Percentiles rank a stretch among this genome's conserved stretches.
These are phyloP conservation scores for Homalodisca vitripennis DNA, from an alignment of 1,140 invertebrate genomes.

Conservation along the genomic window DNA sequence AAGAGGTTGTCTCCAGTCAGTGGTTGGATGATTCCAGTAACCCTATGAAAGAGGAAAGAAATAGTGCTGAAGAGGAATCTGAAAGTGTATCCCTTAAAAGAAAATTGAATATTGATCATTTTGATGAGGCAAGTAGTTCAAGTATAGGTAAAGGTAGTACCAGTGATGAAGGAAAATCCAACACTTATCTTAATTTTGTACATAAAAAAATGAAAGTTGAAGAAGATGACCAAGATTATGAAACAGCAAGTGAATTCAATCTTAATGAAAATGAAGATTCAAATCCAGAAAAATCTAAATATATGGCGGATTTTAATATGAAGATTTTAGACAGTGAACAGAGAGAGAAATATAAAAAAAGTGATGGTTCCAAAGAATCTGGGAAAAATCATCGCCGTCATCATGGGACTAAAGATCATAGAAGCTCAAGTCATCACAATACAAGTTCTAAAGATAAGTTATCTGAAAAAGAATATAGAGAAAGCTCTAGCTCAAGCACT, in stretches of 20 bases:
- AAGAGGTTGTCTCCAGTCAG: conserved; percentile 29
- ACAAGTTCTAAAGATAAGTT: not conserved
- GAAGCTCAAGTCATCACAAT: conserved; percentile 5
- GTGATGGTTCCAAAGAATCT: conserved; percentile 13
- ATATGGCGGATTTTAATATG: not conserved
- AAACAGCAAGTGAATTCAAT: not conserved
- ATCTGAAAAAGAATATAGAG: not conserved
- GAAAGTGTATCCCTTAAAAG: conserved; percentile 46
- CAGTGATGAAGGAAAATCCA: conserved; percentile 17
- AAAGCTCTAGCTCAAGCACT: not conserved
- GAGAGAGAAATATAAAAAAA: conserved; percentile 41
- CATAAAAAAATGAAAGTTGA: conserved; percentile 38
- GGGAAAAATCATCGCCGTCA: conserved; percentile 8
- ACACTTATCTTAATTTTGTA: conserved; percentile 4
- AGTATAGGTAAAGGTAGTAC: conserved; percentile 31
- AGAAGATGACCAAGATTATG: conserved; percentile 34
- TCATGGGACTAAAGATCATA: not conserved
- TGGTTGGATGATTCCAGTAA: conserved; percentile 34
- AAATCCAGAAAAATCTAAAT: not conserved
- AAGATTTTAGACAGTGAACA: conserved; percentile 35
- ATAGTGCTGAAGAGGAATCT: conserved; percentile 50
- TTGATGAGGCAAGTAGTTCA: conserved; percentile 28
- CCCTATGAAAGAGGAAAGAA: conserved; percentile 50
- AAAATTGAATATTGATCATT: conserved; percentile 43
- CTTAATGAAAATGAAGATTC: not conserved